Evolutionary conservation across 2,113 vertebrate species (phyloP).

Genomic region (Bubo bubo): DNA sequence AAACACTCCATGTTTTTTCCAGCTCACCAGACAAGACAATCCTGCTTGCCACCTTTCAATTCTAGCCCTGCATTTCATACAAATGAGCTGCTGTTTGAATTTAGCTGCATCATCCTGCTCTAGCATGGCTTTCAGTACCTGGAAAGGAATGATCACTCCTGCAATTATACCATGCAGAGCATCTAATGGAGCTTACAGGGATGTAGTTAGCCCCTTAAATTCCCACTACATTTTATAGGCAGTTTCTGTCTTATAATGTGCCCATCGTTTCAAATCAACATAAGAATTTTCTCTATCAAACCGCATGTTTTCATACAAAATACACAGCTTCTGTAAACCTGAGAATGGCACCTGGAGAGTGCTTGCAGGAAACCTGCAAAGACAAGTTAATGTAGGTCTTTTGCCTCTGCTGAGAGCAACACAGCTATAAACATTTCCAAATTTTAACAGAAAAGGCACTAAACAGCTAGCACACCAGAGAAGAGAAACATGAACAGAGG

Average conservation of each 20-base stretch:
- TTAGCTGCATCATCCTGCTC: not conserved
- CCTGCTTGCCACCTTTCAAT: not conserved
- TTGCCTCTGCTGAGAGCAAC: not conserved
- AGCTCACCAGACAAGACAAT: conserved; percentile 1
- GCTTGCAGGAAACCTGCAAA: not conserved
- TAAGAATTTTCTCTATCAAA: not conserved
- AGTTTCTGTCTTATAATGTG: not conserved
- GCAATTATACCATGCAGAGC: not conserved
- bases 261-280: not conserved
- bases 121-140: not conserved
- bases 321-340: not conserved
- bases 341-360: not conserved
- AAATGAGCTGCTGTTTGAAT: not conserved
- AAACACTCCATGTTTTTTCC: not conserved
- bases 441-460: not conserved
- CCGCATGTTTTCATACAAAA: not conserved
- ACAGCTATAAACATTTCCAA: not conserved
- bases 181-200: not conserved
- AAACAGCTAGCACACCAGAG: not conserved
- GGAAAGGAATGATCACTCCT: not conserved
- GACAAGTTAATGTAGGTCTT: not conserved
- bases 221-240: not conserved
- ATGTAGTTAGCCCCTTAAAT: not conserved
- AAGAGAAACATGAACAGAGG: not conserved
- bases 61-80: not conserved